Percentiles rank a stretch among this genome's conserved stretches.
Evolutionary conservation across 2,888 invertebrate species (phyloP).

Genomic region (Ommatoiulus sabulosus): DNA sequence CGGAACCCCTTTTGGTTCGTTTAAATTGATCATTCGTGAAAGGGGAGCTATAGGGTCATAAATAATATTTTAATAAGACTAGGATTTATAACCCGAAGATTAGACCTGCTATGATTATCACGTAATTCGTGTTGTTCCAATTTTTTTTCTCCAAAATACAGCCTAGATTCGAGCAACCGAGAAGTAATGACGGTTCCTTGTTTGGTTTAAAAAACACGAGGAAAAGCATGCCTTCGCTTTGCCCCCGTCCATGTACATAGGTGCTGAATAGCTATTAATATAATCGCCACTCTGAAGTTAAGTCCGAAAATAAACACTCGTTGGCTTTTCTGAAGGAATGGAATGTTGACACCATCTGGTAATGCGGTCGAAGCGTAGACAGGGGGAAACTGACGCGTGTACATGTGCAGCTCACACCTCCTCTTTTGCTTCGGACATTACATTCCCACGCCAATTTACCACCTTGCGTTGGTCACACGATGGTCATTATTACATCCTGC

Average conservation of each 20-base stretch:
- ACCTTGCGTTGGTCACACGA: slow-evolving; percentile 25
- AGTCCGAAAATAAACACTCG: slow-evolving; percentile 48
- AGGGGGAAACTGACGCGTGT: slow-evolving; percentile 14
- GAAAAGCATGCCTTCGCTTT: background rate
- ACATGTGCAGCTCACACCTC: slow-evolving; percentile 25
- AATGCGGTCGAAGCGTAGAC: slow-evolving; percentile 45
- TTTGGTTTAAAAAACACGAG: background rate
- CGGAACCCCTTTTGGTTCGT: background rate
- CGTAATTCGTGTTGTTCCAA: slow-evolving; percentile 29
- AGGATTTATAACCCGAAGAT: slow-evolving; percentile 18
- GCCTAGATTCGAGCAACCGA: background rate
- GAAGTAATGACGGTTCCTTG: slow-evolving; percentile 14
- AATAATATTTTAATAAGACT: background rate
- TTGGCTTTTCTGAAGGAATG: slow-evolving; percentile 36
- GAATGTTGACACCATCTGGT: slow-evolving; percentile 53
- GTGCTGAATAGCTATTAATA: slow-evolving; percentile 25
- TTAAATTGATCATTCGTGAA: background rate
- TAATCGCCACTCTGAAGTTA: slow-evolving; percentile 35
- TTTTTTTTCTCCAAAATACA: slow-evolving; percentile 5
- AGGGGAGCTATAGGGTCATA: background rate
- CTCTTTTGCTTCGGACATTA: slow-evolving; percentile 24
- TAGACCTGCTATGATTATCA: slow-evolving; percentile 1
- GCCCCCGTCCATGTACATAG: background rate
- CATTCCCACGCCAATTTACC: slow-evolving; percentile 48
- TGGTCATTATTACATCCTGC: slow-evolving; percentile 45